Base-by-base conservation (phyloP, 2,888 invertebrate genomes). In the Andrena dorsata region DNA sequence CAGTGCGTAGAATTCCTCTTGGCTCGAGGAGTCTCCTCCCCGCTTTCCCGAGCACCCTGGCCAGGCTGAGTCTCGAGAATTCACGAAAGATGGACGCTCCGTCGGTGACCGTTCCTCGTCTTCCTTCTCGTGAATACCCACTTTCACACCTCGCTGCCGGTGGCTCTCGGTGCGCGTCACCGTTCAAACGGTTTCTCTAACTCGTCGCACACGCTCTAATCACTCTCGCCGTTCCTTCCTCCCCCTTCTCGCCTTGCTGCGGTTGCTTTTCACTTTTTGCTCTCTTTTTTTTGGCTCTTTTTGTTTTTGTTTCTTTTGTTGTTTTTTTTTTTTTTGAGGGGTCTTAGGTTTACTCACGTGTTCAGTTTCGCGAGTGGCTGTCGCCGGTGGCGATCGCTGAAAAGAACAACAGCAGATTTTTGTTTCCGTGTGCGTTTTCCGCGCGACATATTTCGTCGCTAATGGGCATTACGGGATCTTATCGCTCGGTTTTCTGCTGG, bases 361-460 rank as follows among this genome's bases (percentile, higher is more conserved):
- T 89, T 92, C 90, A 91, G 86, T 91, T 89, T 88, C 90, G 90
- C 87, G 92, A 90, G 88, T 92, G 91, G 89, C 89, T 92, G 90
- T 92, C 92, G 84, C 92, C 91, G 88, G 90, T 91, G 89, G 90
- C 83, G 89, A 89, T 89, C 86, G 92, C 93, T 94, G 94, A 92
- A 94, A 94, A 93, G 86, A 93, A 94, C 82, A 86, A 87, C 83
- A 90, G 84, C 79, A 84, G 56, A 73, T 80, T 83, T 78, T 80
- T 80, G 63, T 61, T 51, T 63, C 70, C 56, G 20, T 51, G 28
- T 69, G 61, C 64, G 35, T 56, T 58, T 32, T 65, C 63, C 69
- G 72, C 70, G 64, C 77, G 80, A 70, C 61, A 32, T n/a, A 61
- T 41, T 63, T 65, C 49, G 51, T 26, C 66, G 41, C 49, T 53